phyloP scores from a whole-genome alignment of 35 echinoderm and acorn worm genomes.

The Patiria miniata region DNA sequence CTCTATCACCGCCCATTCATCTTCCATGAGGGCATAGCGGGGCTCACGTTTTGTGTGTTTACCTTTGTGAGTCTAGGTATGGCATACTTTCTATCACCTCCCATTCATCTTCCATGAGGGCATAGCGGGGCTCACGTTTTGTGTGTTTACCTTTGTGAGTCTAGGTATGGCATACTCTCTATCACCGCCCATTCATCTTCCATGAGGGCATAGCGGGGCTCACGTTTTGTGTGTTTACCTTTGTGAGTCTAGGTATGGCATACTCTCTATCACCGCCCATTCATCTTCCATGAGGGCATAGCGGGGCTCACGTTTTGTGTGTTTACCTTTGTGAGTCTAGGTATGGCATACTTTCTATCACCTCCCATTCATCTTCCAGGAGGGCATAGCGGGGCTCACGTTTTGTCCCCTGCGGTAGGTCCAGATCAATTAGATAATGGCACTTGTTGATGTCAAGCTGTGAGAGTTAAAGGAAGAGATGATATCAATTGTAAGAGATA shows the following conservation, averaged over 20 bases:
- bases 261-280: not conserved
- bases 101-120: no score
- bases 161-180: not conserved
- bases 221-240: not conserved
- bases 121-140: no score
- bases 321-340: constrained; percentile 68
- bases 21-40: no score
- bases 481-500: no score
- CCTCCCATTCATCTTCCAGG: constrained; percentile 65
- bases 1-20: no score
- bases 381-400: constrained; percentile 74
- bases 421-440: constrained; percentile 93
- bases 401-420: constrained; percentile 53
- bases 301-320: no score
- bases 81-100: no score
- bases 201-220: not conserved
- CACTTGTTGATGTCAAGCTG: constrained; percentile 86
- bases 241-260: not conserved
- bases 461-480: not conserved
- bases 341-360: constrained; percentile 54
- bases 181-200: not conserved
- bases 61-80: no score
- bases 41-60: no score
- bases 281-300: not conserved
- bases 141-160: not conserved